A percentile compares a stretch with the other conserved stretches of the same genome.
Conservation (phyloP, 1,140 invertebrate species). For the Megalonaias nervosa region DNA sequence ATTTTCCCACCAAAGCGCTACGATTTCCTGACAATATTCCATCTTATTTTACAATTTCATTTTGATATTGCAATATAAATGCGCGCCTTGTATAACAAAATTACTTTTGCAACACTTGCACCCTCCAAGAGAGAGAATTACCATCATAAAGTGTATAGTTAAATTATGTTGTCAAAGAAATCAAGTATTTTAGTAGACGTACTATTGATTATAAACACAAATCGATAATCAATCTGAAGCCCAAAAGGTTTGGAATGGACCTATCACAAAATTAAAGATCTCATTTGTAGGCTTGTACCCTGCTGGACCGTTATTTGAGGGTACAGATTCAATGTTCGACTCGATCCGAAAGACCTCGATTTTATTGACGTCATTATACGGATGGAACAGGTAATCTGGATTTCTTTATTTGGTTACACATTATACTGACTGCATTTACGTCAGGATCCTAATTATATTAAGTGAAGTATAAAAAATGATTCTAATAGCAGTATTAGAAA, state of each 20-base stretch:
- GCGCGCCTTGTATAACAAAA: too few species aligned
- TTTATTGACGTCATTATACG: slow-evolving; percentile 96
- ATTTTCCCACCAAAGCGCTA: not conserved
- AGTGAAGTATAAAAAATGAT: not conserved
- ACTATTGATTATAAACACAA: too few species aligned
- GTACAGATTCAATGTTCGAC: slow-evolving; percentile 66
- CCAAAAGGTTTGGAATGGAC: too few species aligned
- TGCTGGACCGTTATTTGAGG: slow-evolving; percentile 79
- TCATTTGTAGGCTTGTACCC: slow-evolving; percentile 77
- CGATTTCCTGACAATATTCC: not conserved
- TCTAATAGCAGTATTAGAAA: not conserved
- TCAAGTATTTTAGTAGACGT: too few species aligned
- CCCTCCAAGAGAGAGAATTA: too few species aligned
- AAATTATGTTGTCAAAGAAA: too few species aligned
- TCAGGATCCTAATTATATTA: not conserved
- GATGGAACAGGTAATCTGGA: slow-evolving; percentile 75
- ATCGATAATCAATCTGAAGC: too few species aligned
- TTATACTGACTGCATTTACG: not conserved
- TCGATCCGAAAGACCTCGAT: slow-evolving; percentile 79
- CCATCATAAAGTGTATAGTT: too few species aligned
- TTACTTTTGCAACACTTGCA: too few species aligned
- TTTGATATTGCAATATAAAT: too few species aligned
- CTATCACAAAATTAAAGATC: not conserved
- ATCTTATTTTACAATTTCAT: too few species aligned
- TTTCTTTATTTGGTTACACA: not conserved